Conservation (phyloP, 2,888 invertebrate species). For the Microplitis manilae region DNA sequence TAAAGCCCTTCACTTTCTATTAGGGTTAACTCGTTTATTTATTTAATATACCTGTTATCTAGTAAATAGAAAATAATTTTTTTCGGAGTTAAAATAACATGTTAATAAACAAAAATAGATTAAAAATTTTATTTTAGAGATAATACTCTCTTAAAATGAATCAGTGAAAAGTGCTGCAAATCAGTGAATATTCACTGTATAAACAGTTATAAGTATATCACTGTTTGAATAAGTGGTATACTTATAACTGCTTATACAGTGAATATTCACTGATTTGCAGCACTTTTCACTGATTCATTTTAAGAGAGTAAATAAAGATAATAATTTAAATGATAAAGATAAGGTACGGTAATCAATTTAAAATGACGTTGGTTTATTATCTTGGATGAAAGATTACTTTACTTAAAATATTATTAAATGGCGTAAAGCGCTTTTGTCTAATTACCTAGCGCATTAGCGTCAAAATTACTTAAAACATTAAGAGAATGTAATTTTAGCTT, state of each 20-base stretch:
- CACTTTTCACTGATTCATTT: too few species aligned
- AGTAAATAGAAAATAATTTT: background rate
- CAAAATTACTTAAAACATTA: background rate
- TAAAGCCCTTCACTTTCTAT: conserved; percentile 24
- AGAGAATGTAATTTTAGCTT: background rate
- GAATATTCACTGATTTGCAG: too few species aligned
- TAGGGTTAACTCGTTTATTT: background rate
- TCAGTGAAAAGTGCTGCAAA: too few species aligned
- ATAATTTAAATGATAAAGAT: background rate
- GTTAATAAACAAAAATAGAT: background rate
- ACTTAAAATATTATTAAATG: background rate
- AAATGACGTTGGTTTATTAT: background rate
- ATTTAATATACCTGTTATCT: background rate
- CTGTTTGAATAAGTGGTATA: too few species aligned
- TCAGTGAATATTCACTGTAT: too few species aligned
- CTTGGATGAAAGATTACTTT: background rate
- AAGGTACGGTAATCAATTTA: background rate
- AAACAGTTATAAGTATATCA: too few species aligned
- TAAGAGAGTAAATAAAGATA: background rate
- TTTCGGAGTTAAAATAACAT: conserved; percentile 14
- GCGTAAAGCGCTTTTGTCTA: background rate
- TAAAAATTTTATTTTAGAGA: background rate
- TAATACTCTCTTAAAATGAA: too few species aligned
- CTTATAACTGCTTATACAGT: too few species aligned
- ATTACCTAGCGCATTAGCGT: background rate